Evolutionary conservation across 2,797 vertebrate species (phyloP).

Genomic region (Chelon auratus): DNA sequence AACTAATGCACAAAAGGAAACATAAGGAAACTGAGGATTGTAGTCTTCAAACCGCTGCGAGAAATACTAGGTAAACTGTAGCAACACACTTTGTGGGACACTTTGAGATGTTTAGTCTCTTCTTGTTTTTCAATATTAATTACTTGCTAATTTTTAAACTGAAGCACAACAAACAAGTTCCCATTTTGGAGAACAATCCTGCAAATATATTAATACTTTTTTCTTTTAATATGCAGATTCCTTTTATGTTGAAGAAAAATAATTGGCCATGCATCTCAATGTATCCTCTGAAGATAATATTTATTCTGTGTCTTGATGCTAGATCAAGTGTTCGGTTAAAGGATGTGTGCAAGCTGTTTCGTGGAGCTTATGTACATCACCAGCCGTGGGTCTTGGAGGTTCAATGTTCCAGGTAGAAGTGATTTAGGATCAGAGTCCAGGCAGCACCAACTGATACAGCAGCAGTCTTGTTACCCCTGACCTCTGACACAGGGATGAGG

Average conservation of each 20-base stretch:
- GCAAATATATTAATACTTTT: neutral
- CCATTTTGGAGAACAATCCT: neutral
- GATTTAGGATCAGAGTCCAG: conserved; percentile 63
- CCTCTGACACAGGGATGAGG: conserved; percentile 37
- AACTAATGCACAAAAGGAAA: conserved; percentile 17
- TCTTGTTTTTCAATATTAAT: neutral
- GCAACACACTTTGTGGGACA: conserved; percentile 3
- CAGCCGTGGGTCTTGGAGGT: conserved; percentile 69
- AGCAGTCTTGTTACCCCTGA: conserved; percentile 57
- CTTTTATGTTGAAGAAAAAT: conserved; percentile 14
- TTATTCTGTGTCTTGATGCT: conserved; percentile 11
- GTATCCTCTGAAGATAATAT: conserved; percentile 16
- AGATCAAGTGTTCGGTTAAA: conserved; percentile 19
- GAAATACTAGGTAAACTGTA: conserved; percentile 31
- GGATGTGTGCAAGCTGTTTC: conserved; percentile 39
- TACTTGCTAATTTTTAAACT: neutral
- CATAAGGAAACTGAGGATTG: conserved; percentile 18
- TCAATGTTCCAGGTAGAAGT: conserved; percentile 55
- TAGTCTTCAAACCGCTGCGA: conserved; percentile 33
- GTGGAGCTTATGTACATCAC: conserved; percentile 67
- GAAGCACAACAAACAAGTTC: conserved; percentile 11
- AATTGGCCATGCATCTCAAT: conserved; percentile 11
- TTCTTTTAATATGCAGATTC: neutral
- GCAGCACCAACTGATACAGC: conserved; percentile 63
- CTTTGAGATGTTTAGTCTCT: conserved; percentile 1